Evolutionary conservation across 2,888 invertebrate species (phyloP), one percentile per base, ranked within the genome.

Genomic region (Bembecia ichneumoniformis): DNA sequence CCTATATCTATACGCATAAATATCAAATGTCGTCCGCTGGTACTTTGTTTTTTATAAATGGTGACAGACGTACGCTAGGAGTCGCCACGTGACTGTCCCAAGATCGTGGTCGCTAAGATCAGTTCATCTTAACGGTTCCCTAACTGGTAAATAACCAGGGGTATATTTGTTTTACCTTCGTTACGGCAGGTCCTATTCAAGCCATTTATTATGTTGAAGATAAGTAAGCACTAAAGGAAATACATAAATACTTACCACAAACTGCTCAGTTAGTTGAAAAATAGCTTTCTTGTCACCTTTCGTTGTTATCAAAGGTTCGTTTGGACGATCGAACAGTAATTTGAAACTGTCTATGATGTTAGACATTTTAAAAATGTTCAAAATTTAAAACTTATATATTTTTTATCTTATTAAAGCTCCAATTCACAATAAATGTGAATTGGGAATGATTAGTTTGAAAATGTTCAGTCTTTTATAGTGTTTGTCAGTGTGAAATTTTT

Each of bases 251-350:
- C 90, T 90, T 77, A 92, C 92, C 88, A 92, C 66, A 58, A 89
- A 89, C 53, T 88, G 77, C 48, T 88, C 71, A 0, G 90, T 90
- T 3, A 93, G 86, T 55, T 91, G 88, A 56, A 93, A 93, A 11
- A 89, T 75, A 14, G 88, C 77, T 52, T 88, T 88, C 0, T 86
- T 61, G 0, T 91, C 90, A 11, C 91, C 90, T 63, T 91, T 92
- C 0, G 90, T 90, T 15, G 90, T 86, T 55, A 91, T 89, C 49
- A 91, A 68, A 0, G 91, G 87, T 65, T 91, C 91, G 35, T 81
- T 77, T 0, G 91, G 91, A 34, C 91, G 87, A 63, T 91, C 91
- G 62, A 90, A 90, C 53, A 92, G 71, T 49, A 86, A 67, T 51
- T 66, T 52, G 10, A 89, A 60, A 56, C 68, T 70, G n/a, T 69